Evolutionary conservation across 2,888 invertebrate species (phyloP), one percentile per base, ranked within the genome.

Genomic region (Diaperis boleti): DNA sequence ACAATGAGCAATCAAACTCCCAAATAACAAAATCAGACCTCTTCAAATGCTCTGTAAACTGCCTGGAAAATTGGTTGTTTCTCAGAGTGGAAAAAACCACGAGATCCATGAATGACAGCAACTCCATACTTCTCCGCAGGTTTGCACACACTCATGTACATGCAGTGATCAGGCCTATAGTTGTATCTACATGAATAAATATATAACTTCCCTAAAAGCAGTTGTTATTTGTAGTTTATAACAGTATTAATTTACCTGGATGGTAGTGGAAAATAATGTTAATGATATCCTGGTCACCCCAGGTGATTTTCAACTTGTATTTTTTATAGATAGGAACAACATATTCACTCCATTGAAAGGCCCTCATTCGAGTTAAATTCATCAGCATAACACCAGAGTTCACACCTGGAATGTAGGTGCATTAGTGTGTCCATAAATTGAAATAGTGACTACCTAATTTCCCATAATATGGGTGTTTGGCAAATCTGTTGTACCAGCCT

Each of bases 351-450:
- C 97, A 97, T 17, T 90, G 86, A 74, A 95, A 94, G 18, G 85
- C 81, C 64, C 96, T 84, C 92, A 98, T 94, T 74, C 94, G 86
- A 0, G 96, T 96, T 52, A 98, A 83, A 81, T 98, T 96, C 97
- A 98, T 98, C 49, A 98, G 81, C 96, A 98, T 97, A 0, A 98
- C 96, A 29, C 97, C 98, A 0, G 97, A 96, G 83, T 98, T 98
- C 0, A 98, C 88, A 61, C 97, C 97, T 92, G 75, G 8, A 39
- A 35, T 15, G 17, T 4, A 2, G 3, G 10, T 6, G 18, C 18
- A 8, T 22, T 20, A 20, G n/a, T n/a, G 13, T 2, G 17, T 15
- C 26, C 17, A 52, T 20, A 11, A 39, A 39, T 11, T 3, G 11
- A 10, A 11, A 14, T 42, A 33, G 4, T 39, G 3, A 8, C 3